These are phyloP conservation scores for Pedionomus torquatus DNA, from an alignment of 2,113 vertebrate species.

Conservation along the genomic window DNA sequence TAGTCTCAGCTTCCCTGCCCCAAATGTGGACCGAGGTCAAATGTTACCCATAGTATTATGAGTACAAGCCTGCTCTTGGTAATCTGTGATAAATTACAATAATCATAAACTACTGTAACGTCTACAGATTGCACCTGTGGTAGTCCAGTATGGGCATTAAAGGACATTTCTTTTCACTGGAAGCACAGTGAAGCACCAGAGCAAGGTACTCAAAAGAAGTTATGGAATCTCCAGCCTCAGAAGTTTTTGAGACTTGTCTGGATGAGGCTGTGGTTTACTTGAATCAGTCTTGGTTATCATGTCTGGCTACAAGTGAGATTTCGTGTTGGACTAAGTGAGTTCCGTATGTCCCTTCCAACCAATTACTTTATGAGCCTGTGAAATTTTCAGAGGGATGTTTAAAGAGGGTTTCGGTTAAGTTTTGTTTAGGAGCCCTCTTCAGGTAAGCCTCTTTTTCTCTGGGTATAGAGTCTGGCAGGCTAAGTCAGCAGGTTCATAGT, in stretches of 20 bases:
- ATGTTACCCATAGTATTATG: background rate
- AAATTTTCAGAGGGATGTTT: background rate
- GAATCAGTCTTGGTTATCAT: background rate
- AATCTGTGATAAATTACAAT: background rate
- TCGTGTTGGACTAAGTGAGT: background rate
- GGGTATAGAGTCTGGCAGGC: background rate
- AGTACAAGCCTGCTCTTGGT: background rate
- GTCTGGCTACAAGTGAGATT: background rate
- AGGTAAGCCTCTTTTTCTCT: background rate
- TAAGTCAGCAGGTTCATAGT: background rate
- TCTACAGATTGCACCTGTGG: background rate
- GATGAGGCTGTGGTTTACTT: background rate
- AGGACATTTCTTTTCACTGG: background rate
- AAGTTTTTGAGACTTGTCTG: background rate
- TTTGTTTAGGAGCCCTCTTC: background rate
- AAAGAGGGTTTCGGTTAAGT: background rate
- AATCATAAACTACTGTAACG: background rate
- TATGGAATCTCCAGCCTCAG: background rate
- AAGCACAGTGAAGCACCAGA: background rate
- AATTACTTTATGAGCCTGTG: background rate
- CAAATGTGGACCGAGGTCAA: background rate
- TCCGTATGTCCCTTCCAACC: background rate
- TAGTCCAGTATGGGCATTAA: background rate
- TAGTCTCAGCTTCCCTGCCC: background rate
- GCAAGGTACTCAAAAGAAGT: background rate